Conservation (phyloP, 2,113 vertebrate genomes). For the Pelodiscus sinensis region DNA sequence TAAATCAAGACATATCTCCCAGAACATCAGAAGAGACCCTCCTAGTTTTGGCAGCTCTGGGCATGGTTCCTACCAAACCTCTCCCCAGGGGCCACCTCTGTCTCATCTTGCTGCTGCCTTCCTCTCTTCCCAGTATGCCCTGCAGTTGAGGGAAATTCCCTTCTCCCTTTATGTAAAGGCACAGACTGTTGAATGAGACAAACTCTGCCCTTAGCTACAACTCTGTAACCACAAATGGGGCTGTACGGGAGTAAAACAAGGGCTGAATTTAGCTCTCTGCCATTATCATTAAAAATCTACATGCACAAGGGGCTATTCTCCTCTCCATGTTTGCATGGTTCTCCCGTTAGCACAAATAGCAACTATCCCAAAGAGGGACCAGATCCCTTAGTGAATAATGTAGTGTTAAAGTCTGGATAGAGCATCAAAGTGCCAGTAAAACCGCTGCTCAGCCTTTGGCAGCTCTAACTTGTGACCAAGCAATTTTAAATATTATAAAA, state of each 20-base stretch:
- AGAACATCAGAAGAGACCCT: background rate
- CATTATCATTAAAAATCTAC: background rate
- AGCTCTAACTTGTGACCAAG: conserved; percentile 27
- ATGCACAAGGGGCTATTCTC: conserved; percentile 42
- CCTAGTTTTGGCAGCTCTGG: background rate
- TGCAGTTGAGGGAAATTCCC: rapidly evolving
- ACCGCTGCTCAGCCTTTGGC: conserved; percentile 13
- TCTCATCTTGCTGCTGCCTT: background rate
- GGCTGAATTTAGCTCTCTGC: rapidly evolving
- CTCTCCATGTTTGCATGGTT: background rate
- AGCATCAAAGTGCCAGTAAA: conserved; percentile 53
- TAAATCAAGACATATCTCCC: background rate
- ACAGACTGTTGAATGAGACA: background rate
- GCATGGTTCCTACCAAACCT: background rate
- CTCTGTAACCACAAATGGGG: rapidly evolving
- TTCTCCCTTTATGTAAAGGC: rapidly evolving
- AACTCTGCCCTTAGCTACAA: background rate
- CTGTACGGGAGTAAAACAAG: background rate
- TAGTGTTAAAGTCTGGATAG: conserved; percentile 41
- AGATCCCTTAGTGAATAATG: conserved; percentile 43
- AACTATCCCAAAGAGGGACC: background rate
- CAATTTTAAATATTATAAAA: conserved; percentile 39
- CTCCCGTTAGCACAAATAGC: conserved; percentile 41
- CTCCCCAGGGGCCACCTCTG: background rate
- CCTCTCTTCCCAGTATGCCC: background rate